Conservation (phyloP, 2,797 vertebrate genomes). For the Balearica regulorum region DNA sequence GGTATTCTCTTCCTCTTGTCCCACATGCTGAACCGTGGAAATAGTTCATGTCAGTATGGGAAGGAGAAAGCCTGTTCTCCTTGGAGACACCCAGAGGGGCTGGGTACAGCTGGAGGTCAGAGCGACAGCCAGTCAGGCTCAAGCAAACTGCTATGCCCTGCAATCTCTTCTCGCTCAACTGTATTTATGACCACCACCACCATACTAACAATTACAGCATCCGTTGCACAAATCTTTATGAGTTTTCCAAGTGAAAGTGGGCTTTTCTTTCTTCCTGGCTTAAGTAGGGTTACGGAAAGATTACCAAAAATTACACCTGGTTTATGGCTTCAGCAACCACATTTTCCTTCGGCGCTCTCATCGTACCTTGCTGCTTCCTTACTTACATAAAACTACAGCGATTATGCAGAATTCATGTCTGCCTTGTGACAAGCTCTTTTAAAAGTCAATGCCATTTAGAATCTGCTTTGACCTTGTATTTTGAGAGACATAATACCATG, state of each 20-base stretch:
- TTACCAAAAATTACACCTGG: neutral
- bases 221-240: neutral
- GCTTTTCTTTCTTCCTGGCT: neutral
- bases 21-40: neutral
- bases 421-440: conserved; percentile 19
- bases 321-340: neutral
- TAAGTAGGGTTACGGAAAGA: neutral
- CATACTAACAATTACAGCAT: neutral
- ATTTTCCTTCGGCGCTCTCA: neutral
- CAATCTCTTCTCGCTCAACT: neutral
- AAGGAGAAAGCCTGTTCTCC: neutral
- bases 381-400: neutral
- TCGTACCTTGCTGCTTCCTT: neutral
- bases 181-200: neutral
- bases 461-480: conserved; percentile 37
- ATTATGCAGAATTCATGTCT: conserved; percentile 19
- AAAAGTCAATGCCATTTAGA: conserved; percentile 16
- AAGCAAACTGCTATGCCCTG: neutral
- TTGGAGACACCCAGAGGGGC: neutral
- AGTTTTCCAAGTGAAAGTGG: neutral
- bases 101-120: neutral
- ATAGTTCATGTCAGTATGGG: neutral
- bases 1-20: neutral
- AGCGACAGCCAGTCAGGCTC: neutral
- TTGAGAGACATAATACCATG: conserved; percentile 1